Evolutionary conservation across 2,113 vertebrate species (phyloP).

Genomic region (Engystomops pustulosus): DNA sequence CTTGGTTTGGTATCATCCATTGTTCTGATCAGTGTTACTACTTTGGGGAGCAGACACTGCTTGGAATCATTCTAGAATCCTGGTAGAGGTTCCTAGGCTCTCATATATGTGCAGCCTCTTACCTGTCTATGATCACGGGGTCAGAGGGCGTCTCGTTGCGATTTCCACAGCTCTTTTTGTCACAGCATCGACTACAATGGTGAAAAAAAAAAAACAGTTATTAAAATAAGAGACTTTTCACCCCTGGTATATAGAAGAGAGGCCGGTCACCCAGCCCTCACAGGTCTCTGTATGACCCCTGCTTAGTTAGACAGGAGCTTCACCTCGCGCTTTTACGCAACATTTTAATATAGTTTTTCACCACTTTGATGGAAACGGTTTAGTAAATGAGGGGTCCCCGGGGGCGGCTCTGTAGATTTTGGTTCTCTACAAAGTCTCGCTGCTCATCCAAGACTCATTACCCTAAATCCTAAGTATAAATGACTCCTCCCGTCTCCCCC

Average conservation of each 20-base stretch:
- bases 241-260: too few relatives aligned
- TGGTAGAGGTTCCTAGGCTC: too few relatives aligned
- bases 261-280: too few relatives aligned
- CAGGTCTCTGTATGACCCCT: too few relatives aligned
- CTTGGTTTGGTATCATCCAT: too few relatives aligned
- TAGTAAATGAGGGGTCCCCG: neutral
- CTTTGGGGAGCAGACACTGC: too few relatives aligned
- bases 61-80: too few relatives aligned
- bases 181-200: slow-evolving; percentile 88
- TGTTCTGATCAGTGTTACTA: too few relatives aligned
- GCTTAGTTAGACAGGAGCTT: too few relatives aligned
- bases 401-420: neutral
- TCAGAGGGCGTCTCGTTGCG: slow-evolving; percentile 96
- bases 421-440: neutral
- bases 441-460: slow-evolving; percentile 31
- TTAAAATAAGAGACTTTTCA: neutral
- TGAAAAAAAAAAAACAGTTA: neutral
- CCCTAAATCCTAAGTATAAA: too few relatives aligned
- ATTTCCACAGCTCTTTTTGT: slow-evolving; percentile 98
- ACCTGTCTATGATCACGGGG: slow-evolving; percentile 98
- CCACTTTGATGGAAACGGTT: neutral
- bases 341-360: neutral
- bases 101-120: neutral
- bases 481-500: neutral
- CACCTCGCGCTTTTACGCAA: too few relatives aligned